Percentiles rank a stretch among this genome's conserved stretches.
Conservation (phyloP, 2,888 invertebrate genomes). For the Caenorhabditis zanzibari region DNA sequence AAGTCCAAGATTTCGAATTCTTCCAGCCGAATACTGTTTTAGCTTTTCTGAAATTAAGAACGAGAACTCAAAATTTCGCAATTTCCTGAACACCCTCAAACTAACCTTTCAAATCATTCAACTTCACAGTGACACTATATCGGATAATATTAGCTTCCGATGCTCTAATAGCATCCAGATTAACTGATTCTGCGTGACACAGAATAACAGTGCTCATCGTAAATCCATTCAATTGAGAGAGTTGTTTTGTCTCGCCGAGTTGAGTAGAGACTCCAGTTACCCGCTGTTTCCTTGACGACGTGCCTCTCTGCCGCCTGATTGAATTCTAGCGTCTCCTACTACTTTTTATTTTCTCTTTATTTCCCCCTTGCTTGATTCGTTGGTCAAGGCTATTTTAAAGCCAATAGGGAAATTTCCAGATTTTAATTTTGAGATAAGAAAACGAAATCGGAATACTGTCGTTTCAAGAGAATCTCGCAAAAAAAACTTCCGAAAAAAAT, state of each 20-base stretch:
- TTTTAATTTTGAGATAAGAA: neutral
- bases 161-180: constrained; percentile 65
- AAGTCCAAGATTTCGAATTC: constrained; percentile 69
- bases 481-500: too few relatives aligned
- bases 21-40: constrained; percentile 33
- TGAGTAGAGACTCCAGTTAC: constrained; percentile 2
- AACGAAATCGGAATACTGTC: neutral
- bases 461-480: too few relatives aligned
- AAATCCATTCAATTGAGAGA: neutral
- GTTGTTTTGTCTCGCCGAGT: neutral
- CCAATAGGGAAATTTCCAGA: neutral
- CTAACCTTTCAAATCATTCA: constrained; percentile 60
- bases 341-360: neutral
- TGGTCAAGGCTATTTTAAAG: neutral
- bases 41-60: constrained; percentile 39
- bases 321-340: constrained; percentile 12
- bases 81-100: neutral
- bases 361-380: neutral
- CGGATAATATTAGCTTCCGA: constrained; percentile 58
- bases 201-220: constrained; percentile 69
- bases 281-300: constrained; percentile 50
- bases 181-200: constrained; percentile 65
- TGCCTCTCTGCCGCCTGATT: constrained; percentile 27
- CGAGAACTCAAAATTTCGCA: neutral
- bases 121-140: constrained; percentile 55